These are phyloP conservation scores for Cecropterus lyciades DNA, from an alignment of 1,140 invertebrate genomes.

Conservation along the genomic window DNA sequence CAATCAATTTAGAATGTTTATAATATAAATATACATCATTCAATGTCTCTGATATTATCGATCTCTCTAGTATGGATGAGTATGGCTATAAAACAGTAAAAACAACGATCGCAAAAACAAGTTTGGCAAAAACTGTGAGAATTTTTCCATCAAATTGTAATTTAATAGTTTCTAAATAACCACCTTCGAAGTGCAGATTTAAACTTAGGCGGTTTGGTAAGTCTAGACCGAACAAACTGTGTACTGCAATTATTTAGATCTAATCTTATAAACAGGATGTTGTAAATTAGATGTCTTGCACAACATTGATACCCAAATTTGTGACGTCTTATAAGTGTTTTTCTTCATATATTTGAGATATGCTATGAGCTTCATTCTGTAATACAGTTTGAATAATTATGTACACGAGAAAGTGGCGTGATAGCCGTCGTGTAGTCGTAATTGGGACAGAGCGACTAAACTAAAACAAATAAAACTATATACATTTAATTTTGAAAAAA, in stretches of 20 bases:
- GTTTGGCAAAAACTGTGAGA: background rate
- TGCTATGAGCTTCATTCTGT: too few species aligned
- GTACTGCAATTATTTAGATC: slow-evolving; percentile 65
- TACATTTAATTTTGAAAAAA: too few species aligned
- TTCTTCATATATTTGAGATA: slow-evolving; percentile 17
- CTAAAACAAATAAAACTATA: too few species aligned
- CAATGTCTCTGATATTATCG: too few species aligned
- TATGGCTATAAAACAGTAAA: background rate
- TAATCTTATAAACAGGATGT: slow-evolving; percentile 67
- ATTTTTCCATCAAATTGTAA: slow-evolving; percentile 18
- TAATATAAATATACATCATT: too few species aligned
- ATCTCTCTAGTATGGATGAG: too few species aligned
- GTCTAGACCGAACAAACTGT: slow-evolving; percentile 47
- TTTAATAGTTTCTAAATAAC: slow-evolving; percentile 36
- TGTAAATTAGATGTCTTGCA: slow-evolving; percentile 53
- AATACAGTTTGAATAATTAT: too few species aligned
- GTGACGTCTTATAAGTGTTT: slow-evolving; percentile 38
- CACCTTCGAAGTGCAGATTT: slow-evolving; percentile 34
- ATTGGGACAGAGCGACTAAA: too few species aligned
- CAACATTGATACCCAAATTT: slow-evolving; percentile 40
- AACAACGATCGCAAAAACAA: background rate
- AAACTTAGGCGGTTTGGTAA: slow-evolving; percentile 40
- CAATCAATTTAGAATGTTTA: background rate
- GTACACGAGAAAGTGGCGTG: too few species aligned
- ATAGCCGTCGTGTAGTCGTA: too few species aligned